These are phyloP conservation scores for Brienomyrus longianalis DNA, from an alignment of 2,113 vertebrate species.

Conservation along the genomic window DNA sequence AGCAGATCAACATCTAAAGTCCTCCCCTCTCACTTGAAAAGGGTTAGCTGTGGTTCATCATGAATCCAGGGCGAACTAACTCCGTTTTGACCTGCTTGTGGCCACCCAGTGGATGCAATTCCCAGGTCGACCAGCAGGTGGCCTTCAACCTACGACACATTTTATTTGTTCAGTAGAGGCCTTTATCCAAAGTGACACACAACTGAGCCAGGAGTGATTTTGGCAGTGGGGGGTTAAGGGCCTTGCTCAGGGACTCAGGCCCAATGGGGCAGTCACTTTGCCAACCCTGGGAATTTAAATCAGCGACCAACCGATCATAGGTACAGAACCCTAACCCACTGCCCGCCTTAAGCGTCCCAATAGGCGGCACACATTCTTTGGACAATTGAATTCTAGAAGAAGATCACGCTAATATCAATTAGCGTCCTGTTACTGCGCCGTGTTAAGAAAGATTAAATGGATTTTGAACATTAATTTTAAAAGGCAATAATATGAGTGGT, in stretches of 20 bases:
- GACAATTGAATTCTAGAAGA: not conserved
- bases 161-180: not conserved
- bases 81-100: not conserved
- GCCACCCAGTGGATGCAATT: not conserved
- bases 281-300: not conserved
- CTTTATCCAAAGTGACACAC: not conserved
- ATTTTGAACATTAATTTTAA: slow-evolving; percentile 30
- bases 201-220: not conserved
- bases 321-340: not conserved
- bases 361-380: not conserved
- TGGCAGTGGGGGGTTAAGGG: not conserved
- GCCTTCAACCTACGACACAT: not conserved
- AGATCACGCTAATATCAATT: slow-evolving; percentile 22
- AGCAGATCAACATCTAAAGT: not conserved
- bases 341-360: not conserved
- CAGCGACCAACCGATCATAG: not conserved
- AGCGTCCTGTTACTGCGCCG: slow-evolving; percentile 6
- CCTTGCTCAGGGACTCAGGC: not conserved
- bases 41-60: not conserved
- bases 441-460: slow-evolving; percentile 21
- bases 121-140: not conserved
- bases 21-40: not conserved
- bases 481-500: slow-evolving; percentile 22
- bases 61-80: not conserved
- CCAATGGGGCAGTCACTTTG: not conserved